Evolutionary conservation across 2,888 invertebrate species (phyloP).

Genomic region (Pherbina coryleti): DNA sequence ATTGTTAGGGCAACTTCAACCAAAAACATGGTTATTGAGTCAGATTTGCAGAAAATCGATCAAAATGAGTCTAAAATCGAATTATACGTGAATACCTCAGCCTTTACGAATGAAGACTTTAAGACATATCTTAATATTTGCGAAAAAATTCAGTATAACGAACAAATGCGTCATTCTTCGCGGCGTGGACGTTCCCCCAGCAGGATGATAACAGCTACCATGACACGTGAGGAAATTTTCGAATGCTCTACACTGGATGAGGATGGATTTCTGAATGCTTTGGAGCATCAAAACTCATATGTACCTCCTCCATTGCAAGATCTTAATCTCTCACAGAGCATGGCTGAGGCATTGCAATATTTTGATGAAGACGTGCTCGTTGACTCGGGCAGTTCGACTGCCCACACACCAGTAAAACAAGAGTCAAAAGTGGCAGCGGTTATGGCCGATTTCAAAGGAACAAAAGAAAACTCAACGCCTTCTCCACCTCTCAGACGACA

Average conservation of each 20-base stretch:
- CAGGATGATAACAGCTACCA: slow-evolving; percentile 38
- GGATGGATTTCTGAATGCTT: slow-evolving; percentile 55
- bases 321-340: slow-evolving; percentile 55
- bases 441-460: slow-evolving; percentile 54
- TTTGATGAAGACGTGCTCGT: slow-evolving; percentile 62
- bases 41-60: slow-evolving; percentile 44
- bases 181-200: slow-evolving; percentile 43
- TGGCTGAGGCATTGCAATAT: slow-evolving; percentile 61
- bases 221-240: slow-evolving; percentile 60
- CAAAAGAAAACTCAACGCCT: slow-evolving; percentile 34
- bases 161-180: slow-evolving; percentile 43
- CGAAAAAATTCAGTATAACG: slow-evolving; percentile 57
- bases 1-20: background rate
- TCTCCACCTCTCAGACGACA: slow-evolving; percentile 34
- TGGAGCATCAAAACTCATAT: slow-evolving; percentile 56
- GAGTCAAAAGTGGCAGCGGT: slow-evolving; percentile 55
- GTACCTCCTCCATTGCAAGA: background rate
- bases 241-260: slow-evolving; percentile 59
- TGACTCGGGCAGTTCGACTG: slow-evolving; percentile 37
- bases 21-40: slow-evolving; percentile 54
- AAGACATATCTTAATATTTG: slow-evolving; percentile 57
- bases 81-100: slow-evolving; percentile 57
- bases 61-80: slow-evolving; percentile 23
- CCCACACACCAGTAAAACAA: slow-evolving; percentile 49
- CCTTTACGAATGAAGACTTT: slow-evolving; percentile 59